These are phyloP conservation scores for Brachypalpus laphriformis DNA, from an alignment of 2,888 invertebrate genomes.

Conservation along the genomic window DNA sequence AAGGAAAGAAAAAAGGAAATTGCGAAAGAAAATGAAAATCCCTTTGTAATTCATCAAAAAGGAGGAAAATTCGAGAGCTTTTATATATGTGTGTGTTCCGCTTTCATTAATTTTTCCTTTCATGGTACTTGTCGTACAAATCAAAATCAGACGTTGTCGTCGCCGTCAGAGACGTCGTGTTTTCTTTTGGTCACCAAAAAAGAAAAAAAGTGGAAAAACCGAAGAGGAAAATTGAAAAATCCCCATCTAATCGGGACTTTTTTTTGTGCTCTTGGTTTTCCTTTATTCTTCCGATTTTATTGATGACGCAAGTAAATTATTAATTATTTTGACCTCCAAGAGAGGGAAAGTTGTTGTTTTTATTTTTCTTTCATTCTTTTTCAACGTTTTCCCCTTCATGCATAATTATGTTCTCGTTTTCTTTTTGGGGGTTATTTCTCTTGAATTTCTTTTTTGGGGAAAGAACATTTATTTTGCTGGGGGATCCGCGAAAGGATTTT, in stretches of 20 bases:
- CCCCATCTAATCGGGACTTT: slow-evolving; percentile 1
- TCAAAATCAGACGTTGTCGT: slow-evolving; percentile 40
- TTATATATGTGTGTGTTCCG: slow-evolving; percentile 11
- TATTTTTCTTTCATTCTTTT: background rate
- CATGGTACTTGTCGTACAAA: background rate
- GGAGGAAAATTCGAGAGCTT: background rate
- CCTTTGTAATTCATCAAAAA: background rate
- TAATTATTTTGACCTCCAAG: slow-evolving; percentile 48
- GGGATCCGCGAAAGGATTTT: slow-evolving; percentile 8
- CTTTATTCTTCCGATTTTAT: slow-evolving; percentile 18
- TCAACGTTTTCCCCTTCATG: slow-evolving; percentile 1
- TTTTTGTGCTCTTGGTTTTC: background rate
- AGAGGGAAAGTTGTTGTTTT: background rate
- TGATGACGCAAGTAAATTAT: slow-evolving; percentile 39
- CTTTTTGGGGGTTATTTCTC: background rate
- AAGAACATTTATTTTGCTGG: background rate
- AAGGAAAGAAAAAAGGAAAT: background rate
- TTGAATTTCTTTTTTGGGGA: background rate
- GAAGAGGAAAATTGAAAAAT: slow-evolving; percentile 20
- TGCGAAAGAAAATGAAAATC: background rate
- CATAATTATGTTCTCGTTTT: slow-evolving; percentile 15
- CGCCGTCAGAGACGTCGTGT: background rate
- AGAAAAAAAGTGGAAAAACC: background rate
- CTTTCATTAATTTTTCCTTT: background rate
- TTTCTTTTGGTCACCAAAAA: slow-evolving; percentile 14